These are phyloP conservation scores for Grammomys dolichurus DNA, from an alignment of 2,113 vertebrate species.

Conservation along the genomic window DNA sequence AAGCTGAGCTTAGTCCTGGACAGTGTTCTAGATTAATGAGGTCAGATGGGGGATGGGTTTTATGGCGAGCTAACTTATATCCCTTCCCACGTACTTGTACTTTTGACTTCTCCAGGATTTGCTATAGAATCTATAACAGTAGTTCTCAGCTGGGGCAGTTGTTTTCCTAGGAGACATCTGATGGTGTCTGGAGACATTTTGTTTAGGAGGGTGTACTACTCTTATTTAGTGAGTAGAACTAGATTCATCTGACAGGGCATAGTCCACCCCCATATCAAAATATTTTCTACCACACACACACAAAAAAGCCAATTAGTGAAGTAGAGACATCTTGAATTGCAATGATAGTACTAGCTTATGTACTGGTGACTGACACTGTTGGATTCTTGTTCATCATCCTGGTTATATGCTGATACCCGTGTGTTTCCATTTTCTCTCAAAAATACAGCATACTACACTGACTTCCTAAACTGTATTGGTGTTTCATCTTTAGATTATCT, in stretches of 20 bases:
- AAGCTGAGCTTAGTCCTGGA: neutral
- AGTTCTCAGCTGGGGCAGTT: neutral
- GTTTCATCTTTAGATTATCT: neutral
- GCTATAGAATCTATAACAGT: neutral
- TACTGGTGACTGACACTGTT: accelerated
- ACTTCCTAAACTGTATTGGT: neutral
- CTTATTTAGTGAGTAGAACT: neutral
- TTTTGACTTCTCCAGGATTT: neutral
- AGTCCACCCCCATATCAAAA: neutral
- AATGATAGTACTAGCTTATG: neutral
- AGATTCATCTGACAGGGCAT: too few relatives aligned
- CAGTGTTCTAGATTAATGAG: neutral
- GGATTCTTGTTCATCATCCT: neutral
- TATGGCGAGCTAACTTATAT: neutral
- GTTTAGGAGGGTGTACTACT: neutral
- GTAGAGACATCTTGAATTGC: neutral
- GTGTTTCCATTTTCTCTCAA: neutral
- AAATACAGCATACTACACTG: neutral
- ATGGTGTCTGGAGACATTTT: neutral
- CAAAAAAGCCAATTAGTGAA: neutral
- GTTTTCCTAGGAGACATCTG: neutral
- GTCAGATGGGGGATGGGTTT: neutral
- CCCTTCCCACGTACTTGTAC: neutral
- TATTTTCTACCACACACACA: neutral
- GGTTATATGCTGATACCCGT: neutral